A percentile compares a stretch with the other conserved stretches of the same genome.
Conservation (phyloP, 2,797 vertebrate genomes). For the Dryobates pubescens region DNA sequence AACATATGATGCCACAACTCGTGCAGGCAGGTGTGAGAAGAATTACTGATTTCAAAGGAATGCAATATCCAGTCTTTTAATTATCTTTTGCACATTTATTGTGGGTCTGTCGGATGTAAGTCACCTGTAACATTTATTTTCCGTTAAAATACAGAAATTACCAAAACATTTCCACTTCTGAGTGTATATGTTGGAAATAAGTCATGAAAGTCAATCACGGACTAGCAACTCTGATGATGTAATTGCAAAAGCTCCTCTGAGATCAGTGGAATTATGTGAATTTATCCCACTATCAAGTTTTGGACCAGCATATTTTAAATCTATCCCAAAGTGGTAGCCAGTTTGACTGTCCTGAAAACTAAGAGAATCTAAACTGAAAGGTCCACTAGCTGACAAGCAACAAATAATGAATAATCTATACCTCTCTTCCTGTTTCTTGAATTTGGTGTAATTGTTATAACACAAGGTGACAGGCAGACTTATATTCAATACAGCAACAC, state of each 20-base stretch:
- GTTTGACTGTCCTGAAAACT: neutral
- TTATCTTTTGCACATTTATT: neutral
- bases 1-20: neutral
- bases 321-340: neutral
- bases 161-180: neutral
- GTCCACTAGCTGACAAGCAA: neutral
- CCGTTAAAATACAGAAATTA: constrained; percentile 8
- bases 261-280: neutral
- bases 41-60: neutral
- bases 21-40: neutral
- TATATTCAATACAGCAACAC: neutral
- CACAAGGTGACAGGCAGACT: neutral
- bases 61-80: neutral
- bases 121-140: neutral
- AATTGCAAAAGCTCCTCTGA: neutral
- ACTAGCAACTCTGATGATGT: neutral
- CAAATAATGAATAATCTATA: neutral
- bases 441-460: constrained; percentile 29
- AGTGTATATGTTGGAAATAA: neutral
- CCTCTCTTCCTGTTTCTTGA: neutral
- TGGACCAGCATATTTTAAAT: neutral
- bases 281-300: neutral
- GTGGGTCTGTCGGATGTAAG: neutral
- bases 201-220: neutral
- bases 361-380: neutral